Base-by-base conservation (phyloP, 2,797 vertebrate species). In the Poecilia gillii region DNA sequence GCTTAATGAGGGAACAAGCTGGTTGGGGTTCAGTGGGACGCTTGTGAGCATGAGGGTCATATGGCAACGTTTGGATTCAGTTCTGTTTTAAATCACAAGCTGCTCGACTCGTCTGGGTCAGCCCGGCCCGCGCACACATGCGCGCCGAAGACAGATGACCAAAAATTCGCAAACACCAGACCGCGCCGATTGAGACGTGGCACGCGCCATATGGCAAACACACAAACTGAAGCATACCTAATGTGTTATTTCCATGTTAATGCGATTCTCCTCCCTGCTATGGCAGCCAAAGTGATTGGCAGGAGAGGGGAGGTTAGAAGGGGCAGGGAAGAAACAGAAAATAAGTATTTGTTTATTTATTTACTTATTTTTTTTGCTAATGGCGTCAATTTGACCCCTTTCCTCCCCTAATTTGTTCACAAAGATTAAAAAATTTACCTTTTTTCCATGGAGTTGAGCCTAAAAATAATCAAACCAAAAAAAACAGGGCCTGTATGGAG, bases 211-310 rank as follows among this genome's bases (percentile, higher is more conserved):
- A 93, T 93, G 90, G 90, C 87, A 91, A 91, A 93, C 86, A 92
- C 85, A 84, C 89, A 94, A 92, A 92, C 87, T 91, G 85, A 95
- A 94, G 96, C 94, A 95, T 94, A 95, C 90, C 93, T 96, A 96
- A 93, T 93, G 74, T 93, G 92, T 94, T 94, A 97, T 97, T 96
- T 96, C 96, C 96, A 97, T 97, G 96, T 94, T 96, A 97, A 97
- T 93, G 91, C 82, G 85, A 90, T 84, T 76, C 90, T 74, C 85
- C 87, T 91, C 81, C 57, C 96, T 80, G 91, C 96, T 95, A 93
- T 92, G 91, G 96, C 94, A 96, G 96, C 96, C 89, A 82, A 90
- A 89, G 87, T 97, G 97, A 97, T 91, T 97, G 92, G 89, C 88
- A 89, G 71, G 49, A 36, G 43, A 75, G 74, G 78, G 85, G 83